phyloP scores from a whole-genome alignment of 2,113 vertebrate species.

The Castor canadensis region DNA sequence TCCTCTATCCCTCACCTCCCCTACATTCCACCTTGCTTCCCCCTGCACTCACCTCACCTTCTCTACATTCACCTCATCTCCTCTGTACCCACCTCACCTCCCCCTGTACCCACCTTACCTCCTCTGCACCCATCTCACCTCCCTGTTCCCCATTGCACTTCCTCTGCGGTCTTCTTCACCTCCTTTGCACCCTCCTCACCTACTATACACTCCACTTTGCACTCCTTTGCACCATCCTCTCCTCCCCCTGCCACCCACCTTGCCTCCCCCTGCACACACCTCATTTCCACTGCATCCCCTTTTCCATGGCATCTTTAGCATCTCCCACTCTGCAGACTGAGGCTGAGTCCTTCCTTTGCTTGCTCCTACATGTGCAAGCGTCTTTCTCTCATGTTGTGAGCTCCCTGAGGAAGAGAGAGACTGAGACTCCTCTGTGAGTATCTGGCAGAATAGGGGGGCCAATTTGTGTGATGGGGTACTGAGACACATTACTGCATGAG shows the following conservation, averaged over 20 bases:
- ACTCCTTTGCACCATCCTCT: neutral
- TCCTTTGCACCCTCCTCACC: neutral
- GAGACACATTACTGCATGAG: neutral
- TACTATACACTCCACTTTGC: too few relatives aligned
- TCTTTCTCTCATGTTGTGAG: neutral
- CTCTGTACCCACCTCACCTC: neutral
- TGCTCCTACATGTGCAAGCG: neutral
- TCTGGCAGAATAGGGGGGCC: neutral
- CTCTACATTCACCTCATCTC: too few relatives aligned
- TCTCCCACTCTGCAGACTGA: neutral
- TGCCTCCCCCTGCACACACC: neutral
- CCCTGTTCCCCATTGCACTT: too few relatives aligned
- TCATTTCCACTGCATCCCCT: neutral
- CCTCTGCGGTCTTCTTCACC: neutral
- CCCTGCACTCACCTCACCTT: accelerated
- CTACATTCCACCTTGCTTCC: neutral
- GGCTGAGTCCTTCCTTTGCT: neutral
- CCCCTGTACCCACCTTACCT: neutral
- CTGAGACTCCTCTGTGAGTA: neutral
- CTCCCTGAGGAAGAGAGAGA: neutral
- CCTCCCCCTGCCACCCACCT: neutral
- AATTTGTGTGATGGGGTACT: neutral
- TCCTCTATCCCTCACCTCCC: neutral
- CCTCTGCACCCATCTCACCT: neutral
- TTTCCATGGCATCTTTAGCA: neutral